Base-by-base conservation (phyloP, 2,113 vertebrate species). In the Gnathonemus longibarbis region DNA sequence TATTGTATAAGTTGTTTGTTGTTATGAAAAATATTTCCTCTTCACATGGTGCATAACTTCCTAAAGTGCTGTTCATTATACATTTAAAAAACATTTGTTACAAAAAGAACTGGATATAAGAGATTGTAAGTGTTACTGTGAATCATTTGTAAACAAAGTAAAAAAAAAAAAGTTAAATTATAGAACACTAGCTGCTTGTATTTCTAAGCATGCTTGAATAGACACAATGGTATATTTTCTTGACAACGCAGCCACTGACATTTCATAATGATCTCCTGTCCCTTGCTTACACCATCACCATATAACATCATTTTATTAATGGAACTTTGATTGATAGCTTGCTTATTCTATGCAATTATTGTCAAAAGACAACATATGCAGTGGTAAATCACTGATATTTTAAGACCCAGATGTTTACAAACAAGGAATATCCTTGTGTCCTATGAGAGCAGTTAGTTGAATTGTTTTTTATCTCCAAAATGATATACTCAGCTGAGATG, bases 361-460 rank as follows among this genome's bases (percentile, higher is more conserved):
- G 53, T 86, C 24, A 80, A 80, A 80, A 42, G 74, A 42, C 35
- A 80, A 70, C 27, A 70, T 70, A 70, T 31, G 62, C 62, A 31
- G 62, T 31, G 10, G 74, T 80, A 42, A 56, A 80, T 35, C 35
- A 80, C 74, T 80, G 31, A 80, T 80, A 39, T 80, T 80, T 42
- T 42, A 42, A 35, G 87, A 45, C 87, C 24, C 66, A 21, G 66
- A 19, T n/a, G 77, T 88, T 70, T 88, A 45, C 35, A 42, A 46
- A 48, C 50, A 66, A 87, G 90, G 74, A 87, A 88, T 74, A 46
- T 70, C 62, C n/a, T 70, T 70, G 9, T 88, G 53, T 15, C 48
- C 49, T 88, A 52, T 80, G 84, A 46, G 62, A 88, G 31, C 56
- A 80, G 31, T 77, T 88, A 83, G 88, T 88, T 66, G 86, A 88